Conservation (phyloP, 2,113 vertebrate species). For the Rhynchomys soricoides region DNA sequence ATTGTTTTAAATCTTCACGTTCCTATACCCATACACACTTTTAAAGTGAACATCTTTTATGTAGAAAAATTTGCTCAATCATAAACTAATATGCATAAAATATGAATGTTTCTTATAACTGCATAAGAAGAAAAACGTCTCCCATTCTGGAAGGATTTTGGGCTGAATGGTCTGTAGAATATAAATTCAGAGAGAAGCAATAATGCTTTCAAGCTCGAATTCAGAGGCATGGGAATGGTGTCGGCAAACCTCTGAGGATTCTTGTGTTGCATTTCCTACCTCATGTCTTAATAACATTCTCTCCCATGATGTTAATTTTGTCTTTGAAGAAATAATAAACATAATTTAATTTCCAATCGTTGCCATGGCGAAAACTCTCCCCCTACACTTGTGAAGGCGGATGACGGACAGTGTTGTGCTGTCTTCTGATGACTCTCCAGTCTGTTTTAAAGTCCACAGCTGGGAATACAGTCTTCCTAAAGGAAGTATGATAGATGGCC, state of each 20-base stretch:
- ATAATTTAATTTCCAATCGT: neutral
- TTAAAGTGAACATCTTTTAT: neutral
- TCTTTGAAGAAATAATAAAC: constrained; percentile 49
- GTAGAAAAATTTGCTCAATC: constrained; percentile 1
- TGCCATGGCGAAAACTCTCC: neutral
- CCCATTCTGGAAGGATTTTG: constrained; percentile 15
- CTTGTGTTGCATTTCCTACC: constrained; percentile 7
- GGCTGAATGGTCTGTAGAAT: neutral
- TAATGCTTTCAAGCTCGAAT: neutral
- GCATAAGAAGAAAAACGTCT: neutral
- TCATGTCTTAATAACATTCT: constrained; percentile 37
- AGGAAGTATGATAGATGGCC: constrained; percentile 54
- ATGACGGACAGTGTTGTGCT: neutral
- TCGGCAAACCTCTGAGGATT: neutral
- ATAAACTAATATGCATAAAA: neutral
- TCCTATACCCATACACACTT: neutral
- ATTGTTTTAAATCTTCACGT: neutral
- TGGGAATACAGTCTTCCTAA: constrained; percentile 61
- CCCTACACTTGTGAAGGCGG: neutral
- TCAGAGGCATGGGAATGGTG: constrained; percentile 14
- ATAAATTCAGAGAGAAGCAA: constrained; percentile 15
- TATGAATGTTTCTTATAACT: neutral
- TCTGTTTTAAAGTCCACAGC: constrained; percentile 55
- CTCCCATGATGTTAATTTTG: neutral
- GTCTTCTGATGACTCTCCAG: constrained; percentile 54